Percentiles rank a stretch among this genome's conserved stretches.
Conservation (phyloP, 2,113 vertebrate genomes). For the Brachyhypopomus occidentalis region DNA sequence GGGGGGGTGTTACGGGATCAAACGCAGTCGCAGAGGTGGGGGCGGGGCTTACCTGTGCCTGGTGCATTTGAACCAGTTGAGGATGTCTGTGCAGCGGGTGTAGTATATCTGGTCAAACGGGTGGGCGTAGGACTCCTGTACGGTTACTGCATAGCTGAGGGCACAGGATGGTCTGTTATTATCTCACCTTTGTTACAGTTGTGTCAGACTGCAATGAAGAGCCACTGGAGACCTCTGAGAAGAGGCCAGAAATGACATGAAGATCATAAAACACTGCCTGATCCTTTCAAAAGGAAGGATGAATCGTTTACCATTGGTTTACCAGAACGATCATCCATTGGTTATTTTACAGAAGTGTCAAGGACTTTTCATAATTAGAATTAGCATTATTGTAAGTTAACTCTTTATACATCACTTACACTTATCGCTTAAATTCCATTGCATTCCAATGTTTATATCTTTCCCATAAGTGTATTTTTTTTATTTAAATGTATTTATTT, state of each 20-base stretch:
- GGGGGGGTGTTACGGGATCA: constrained; percentile 20
- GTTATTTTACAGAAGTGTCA: not conserved
- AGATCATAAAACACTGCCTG: not conserved
- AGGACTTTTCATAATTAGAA: not conserved
- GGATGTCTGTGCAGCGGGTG: constrained; percentile 96
- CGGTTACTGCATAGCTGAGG: constrained; percentile 93
- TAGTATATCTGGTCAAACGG: constrained; percentile 99
- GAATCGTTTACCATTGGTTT: not conserved
- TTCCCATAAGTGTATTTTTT: too few relatives aligned
- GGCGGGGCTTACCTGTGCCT: constrained; percentile 85
- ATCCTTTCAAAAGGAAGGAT: not conserved
- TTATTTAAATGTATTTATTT: too few relatives aligned
- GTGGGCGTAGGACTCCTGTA: constrained; percentile 96
- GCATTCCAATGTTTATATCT: too few relatives aligned
- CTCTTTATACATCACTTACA: too few relatives aligned
- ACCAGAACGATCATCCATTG: not conserved
- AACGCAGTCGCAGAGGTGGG: constrained; percentile 21
- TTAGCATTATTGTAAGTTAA: too few relatives aligned
- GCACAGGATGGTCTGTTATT: constrained; percentile 1
- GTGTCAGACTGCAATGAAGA: not conserved
- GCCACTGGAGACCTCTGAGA: not conserved
- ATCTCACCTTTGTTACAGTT: not conserved
- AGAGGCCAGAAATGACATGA: not conserved
- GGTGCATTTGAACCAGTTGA: constrained; percentile 99
- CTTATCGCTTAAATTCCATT: too few relatives aligned